Evolutionary conservation across 2,888 invertebrate species (phyloP).

Genomic region (Pristionchus arcanus): DNA sequence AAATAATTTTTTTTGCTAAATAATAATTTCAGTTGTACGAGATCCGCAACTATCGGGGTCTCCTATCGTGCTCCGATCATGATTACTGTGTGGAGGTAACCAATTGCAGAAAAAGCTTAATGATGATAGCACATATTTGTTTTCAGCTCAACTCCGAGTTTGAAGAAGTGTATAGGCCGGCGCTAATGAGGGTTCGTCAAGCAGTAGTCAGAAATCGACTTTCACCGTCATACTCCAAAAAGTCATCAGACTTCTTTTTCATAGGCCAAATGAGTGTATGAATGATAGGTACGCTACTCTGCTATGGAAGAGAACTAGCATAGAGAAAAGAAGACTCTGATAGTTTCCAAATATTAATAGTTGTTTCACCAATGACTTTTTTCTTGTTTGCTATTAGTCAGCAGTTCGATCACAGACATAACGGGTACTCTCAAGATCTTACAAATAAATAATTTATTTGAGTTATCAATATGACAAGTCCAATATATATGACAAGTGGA

Average conservation of each 20-base stretch:
- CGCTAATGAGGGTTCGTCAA: not conserved
- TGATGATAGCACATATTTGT: too few relatives aligned
- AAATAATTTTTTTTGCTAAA: not conserved
- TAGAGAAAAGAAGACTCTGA: too few relatives aligned
- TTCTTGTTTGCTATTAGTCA: too few relatives aligned
- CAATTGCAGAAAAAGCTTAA: too few relatives aligned
- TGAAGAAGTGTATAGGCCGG: not conserved
- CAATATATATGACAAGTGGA: too few relatives aligned
- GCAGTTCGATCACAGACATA: too few relatives aligned
- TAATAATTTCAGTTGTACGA: conserved; percentile 18
- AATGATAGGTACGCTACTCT: not conserved
- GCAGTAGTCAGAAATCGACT: not conserved
- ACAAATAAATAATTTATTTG: too few relatives aligned
- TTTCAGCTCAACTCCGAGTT: not conserved
- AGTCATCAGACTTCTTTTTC: not conserved
- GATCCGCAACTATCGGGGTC: conserved; percentile 18
- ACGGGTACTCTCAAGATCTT: too few relatives aligned
- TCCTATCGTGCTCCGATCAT: conserved; percentile 12
- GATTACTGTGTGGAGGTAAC: not conserved
- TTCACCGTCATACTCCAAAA: not conserved
- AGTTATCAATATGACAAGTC: too few relatives aligned
- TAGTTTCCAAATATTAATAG: too few relatives aligned
- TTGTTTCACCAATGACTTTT: too few relatives aligned
- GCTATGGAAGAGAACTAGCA: too few relatives aligned
- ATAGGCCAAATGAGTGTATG: not conserved